A percentile compares a stretch with the other conserved stretches of the same genome.
Evolutionary conservation across 2,113 vertebrate species (phyloP).

Genomic region (Ardeotis arabs): DNA sequence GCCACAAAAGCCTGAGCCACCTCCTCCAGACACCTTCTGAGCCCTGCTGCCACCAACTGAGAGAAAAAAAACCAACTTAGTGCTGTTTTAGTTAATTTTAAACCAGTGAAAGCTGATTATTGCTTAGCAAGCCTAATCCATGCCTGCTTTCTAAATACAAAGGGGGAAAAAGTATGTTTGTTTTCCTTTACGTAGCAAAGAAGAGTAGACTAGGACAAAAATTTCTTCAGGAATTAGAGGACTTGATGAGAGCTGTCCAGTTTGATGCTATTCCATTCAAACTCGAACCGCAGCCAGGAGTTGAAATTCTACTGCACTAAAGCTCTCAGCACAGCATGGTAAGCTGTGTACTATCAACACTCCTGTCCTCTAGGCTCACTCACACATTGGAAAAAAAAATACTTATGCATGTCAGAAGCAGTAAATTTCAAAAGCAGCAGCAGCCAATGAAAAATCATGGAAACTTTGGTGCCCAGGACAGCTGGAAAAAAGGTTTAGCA

Average conservation of each 20-base stretch:
- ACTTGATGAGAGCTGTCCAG: neutral
- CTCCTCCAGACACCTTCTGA: neutral
- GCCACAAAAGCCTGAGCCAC: neutral
- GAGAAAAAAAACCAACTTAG: neutral
- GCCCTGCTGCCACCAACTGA: neutral
- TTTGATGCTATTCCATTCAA: neutral
- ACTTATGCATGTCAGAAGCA: neutral
- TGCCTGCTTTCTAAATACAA: neutral
- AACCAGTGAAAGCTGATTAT: conserved; percentile 29
- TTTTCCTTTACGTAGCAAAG: neutral
- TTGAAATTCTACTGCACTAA: neutral
- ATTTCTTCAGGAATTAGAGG: neutral
- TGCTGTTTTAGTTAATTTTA: conserved; percentile 12
- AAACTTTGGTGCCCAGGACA: neutral
- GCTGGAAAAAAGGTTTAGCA: neutral
- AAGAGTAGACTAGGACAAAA: neutral
- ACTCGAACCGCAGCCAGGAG: neutral
- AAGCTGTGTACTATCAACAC: neutral
- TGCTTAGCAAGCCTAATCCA: neutral
- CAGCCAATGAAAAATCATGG: neutral
- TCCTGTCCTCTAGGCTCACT: neutral
- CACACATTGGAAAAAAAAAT: neutral
- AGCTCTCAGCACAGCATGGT: neutral
- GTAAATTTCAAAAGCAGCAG: neutral
- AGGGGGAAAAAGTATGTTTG: neutral